Conservation (phyloP, 2,797 vertebrate species). For the Argentina silus region DNA sequence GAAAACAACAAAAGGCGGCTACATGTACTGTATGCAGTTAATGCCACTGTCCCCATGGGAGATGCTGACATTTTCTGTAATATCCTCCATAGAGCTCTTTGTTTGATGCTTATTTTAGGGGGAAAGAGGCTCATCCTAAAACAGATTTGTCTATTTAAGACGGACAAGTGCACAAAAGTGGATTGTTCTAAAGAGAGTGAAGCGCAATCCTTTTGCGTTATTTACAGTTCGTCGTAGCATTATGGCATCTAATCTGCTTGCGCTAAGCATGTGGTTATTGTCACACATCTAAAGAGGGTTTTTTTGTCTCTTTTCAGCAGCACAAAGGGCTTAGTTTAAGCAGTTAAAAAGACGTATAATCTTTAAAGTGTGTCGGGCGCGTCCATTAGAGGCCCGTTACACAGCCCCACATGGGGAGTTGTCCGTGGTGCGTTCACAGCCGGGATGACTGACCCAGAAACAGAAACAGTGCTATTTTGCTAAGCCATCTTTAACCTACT, state of each 20-base stretch:
- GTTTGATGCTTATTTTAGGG: constrained; percentile 41
- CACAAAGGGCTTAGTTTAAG: constrained; percentile 56
- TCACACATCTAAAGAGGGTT: constrained; percentile 44
- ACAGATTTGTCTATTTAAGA: constrained; percentile 42
- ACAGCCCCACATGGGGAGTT: background rate
- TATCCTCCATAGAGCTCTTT: constrained; percentile 40
- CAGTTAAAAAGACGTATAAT: constrained; percentile 55
- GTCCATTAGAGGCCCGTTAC: constrained; percentile 44
- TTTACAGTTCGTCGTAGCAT: constrained; percentile 52
- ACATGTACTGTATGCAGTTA: too few species aligned
- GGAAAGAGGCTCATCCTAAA: constrained; percentile 49
- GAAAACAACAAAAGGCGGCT: too few species aligned
- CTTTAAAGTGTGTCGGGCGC: constrained; percentile 56
- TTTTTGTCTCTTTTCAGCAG: constrained; percentile 36
- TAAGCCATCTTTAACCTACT: constrained; percentile 39
- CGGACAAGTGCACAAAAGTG: constrained; percentile 31
- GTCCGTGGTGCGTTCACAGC: background rate
- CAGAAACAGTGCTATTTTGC: constrained; percentile 31
- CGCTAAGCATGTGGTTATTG: constrained; percentile 43
- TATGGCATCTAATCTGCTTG: constrained; percentile 44
- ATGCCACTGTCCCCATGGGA: constrained; percentile 29
- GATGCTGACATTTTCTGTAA: constrained; percentile 39
- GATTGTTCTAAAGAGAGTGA: constrained; percentile 37
- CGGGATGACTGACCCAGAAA: constrained; percentile 3
- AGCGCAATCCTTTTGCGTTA: constrained; percentile 42